Evolutionary conservation across 2,113 vertebrate genomes (phyloP).

Genomic region (Leptobrachium ailaonicum): DNA sequence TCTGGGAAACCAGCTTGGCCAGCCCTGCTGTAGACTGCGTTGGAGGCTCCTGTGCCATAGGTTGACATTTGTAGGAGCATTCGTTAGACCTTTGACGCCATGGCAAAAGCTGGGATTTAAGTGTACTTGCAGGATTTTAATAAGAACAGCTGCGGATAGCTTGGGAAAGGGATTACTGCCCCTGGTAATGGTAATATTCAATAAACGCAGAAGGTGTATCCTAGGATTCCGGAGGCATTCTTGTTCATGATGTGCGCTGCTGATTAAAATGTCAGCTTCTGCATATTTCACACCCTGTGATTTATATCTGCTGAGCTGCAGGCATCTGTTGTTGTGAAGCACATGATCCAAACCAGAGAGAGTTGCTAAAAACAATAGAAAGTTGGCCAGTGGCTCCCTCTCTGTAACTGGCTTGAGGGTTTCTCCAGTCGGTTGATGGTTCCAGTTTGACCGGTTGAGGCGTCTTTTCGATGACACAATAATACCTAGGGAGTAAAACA

Average conservation of each 20-base stretch:
- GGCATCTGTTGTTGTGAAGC: slow-evolving; percentile 21
- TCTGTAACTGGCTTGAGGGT: too few relatives aligned
- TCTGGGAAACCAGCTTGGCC: too few relatives aligned
- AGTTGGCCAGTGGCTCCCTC: slow-evolving; percentile 2
- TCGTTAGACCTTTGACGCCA: too few relatives aligned
- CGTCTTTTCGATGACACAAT: too few relatives aligned
- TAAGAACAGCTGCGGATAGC: too few relatives aligned
- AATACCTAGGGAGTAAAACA: too few relatives aligned
- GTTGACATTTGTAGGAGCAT: too few relatives aligned
- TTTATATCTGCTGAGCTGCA: slow-evolving; percentile 24
- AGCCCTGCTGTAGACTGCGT: neutral
- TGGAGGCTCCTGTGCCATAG: neutral
- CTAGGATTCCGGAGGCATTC: neutral
- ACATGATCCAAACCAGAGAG: slow-evolving; percentile 12
- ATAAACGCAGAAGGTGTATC: neutral
- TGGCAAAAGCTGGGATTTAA: too few relatives aligned
- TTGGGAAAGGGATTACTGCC: too few relatives aligned
- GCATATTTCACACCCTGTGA: neutral
- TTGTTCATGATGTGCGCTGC: neutral
- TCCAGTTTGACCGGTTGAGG: too few relatives aligned
- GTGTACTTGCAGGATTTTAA: too few relatives aligned
- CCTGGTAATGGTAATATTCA: neutral
- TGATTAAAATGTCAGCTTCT: slow-evolving; percentile 30
- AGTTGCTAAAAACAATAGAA: slow-evolving; percentile 30
- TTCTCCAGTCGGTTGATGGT: too few relatives aligned